Percentiles rank a stretch among this genome's conserved stretches.
Conservation (phyloP, 1,140 invertebrate species). For the Oryzaephilus surinamensis region DNA sequence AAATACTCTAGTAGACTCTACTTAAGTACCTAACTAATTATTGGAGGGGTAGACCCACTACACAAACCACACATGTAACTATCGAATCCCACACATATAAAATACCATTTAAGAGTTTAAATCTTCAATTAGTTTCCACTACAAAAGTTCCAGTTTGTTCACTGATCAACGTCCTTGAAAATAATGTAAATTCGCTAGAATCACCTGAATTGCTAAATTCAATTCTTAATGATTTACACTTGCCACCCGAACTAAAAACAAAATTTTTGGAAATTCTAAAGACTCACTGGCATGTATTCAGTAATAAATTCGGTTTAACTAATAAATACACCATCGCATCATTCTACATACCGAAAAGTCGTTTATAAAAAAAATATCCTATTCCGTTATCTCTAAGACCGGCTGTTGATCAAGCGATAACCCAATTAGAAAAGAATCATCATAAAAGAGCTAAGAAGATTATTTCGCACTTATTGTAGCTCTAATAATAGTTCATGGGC, state of each 20-base stretch:
- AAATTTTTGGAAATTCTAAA: not conserved
- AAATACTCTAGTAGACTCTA: too few species aligned
- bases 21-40: too few species aligned
- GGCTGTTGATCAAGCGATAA: slow-evolving; percentile 13
- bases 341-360: slow-evolving; percentile 10
- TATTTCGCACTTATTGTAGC: too few species aligned
- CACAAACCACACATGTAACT: not conserved
- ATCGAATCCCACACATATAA: too few species aligned
- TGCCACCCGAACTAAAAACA: not conserved
- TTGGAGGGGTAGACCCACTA: not conserved
- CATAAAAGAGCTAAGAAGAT: too few species aligned
- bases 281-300: slow-evolving; percentile 7
- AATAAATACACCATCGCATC: slow-evolving; percentile 13
- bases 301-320: slow-evolving; percentile 11
- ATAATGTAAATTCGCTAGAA: not conserved
- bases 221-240: not conserved
- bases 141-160: not conserved
- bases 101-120: not conserved
- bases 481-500: too few species aligned
- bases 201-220: not conserved
- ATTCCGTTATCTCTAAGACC: slow-evolving; percentile 13
- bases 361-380: slow-evolving; percentile 15
- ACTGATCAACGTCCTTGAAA: not conserved
- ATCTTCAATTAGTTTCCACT: not conserved
- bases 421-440: slow-evolving; percentile 14